Base-by-base conservation (phyloP, 1,140 invertebrate species). In the Neocloeon triangulifer region DNA sequence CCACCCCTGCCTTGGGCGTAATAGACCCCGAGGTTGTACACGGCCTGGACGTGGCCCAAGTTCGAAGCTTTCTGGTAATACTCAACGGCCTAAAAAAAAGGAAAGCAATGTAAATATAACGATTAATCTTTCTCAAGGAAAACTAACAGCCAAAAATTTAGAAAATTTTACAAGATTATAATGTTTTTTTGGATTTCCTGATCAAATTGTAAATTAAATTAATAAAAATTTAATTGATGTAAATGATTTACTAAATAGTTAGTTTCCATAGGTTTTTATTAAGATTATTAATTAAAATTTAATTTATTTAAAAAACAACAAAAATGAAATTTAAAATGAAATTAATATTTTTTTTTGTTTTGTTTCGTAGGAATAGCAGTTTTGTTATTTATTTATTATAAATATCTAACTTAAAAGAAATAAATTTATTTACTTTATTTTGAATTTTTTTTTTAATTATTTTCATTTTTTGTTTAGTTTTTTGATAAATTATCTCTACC, bases 11-110 rank as follows among this genome's bases (percentile, higher is more conserved):
- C 67, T 46, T 68, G 65, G 5, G 61, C 66, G 47, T 68, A 54
- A 39, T 62, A 71, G 25, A 71, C 56, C 7, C 61, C 66, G 19
- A 69, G 49, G 39, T 71, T 71, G 44, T 69, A 71, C 35, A 64
- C 53, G 1, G 66, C 66, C 38, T 56, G 57, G 2, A 62, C 50
- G 43, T 71, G 66, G 18, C 62, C 59, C 28, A 50, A 41, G 12
- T 57, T 44, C 12, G 64, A 60, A 17, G 66, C 66, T 33, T 51
- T 50, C 33, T 51, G 47, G 41, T 69, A 71, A 37, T 61, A 50
- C 36, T 65, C 56, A 43, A 59, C 62, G 30, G 67, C 67, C 64
- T 69, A 35, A 17, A 49, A 45, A 17, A 41, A 41, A 22, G 39
- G 32, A 37, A 19, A 2, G 2, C 6, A 12, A 10, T 10, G 10